phyloP scores from a whole-genome alignment of 2,113 vertebrate species.

The Laticauda colubrina region DNA sequence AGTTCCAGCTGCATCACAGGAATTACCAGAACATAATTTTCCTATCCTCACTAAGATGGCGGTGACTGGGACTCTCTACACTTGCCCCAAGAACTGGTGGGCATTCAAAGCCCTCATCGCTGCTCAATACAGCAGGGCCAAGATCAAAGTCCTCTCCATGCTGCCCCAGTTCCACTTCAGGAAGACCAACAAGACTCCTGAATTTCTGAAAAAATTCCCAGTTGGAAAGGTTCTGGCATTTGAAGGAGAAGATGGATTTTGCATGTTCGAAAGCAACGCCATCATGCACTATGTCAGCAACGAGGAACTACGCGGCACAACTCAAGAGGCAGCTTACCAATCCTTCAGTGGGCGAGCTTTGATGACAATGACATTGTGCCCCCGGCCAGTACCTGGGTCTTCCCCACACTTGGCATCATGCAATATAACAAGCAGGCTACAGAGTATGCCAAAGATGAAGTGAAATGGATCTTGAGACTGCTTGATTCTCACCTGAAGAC shows the following conservation, averaged over 20 bases:
- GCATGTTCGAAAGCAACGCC: slow-evolving; percentile 93
- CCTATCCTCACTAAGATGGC: too few species aligned
- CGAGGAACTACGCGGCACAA: slow-evolving; percentile 81
- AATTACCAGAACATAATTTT: too few species aligned
- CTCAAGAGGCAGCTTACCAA: slow-evolving; percentile 77
- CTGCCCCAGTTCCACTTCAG: slow-evolving; percentile 91
- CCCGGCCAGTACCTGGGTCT: slow-evolving; percentile 91
- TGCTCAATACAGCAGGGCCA: slow-evolving; percentile 88
- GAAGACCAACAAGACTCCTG: slow-evolving; percentile 86
- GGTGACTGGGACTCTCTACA: slow-evolving; percentile 80
- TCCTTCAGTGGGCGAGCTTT: slow-evolving; percentile 92
- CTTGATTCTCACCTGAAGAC: slow-evolving; percentile 86
- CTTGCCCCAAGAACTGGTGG: slow-evolving; percentile 93
- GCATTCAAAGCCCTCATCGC: slow-evolving; percentile 92
- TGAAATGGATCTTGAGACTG: slow-evolving; percentile 74
- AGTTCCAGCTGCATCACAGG: too few species aligned
- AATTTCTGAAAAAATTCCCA: slow-evolving; percentile 90
- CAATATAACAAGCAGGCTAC: slow-evolving; percentile 96
- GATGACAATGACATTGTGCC: slow-evolving; percentile 89
- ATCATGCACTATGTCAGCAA: slow-evolving; percentile 85
- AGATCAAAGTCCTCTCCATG: slow-evolving; percentile 79
- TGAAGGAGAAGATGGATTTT: slow-evolving; percentile 90
- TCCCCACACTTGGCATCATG: slow-evolving; percentile 93
- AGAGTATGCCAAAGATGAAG: slow-evolving; percentile 88
- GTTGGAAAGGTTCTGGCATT: slow-evolving; percentile 91